Base-by-base conservation (phyloP, 2,113 vertebrate species). In the Sylvicapra grimmia region DNA sequence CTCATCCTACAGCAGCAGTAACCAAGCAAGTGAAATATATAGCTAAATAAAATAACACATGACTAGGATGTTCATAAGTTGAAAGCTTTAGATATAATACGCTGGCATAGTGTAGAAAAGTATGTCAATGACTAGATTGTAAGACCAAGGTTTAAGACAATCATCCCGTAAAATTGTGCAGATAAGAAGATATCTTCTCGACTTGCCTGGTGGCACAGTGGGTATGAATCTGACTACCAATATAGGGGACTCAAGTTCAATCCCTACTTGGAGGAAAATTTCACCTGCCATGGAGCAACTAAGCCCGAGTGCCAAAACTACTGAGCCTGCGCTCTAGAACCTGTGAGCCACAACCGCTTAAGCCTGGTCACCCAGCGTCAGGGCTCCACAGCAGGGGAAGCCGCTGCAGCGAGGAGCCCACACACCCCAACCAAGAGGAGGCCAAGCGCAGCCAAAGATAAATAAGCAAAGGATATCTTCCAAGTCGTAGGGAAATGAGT, bases 331-430 rank as follows among this genome's bases (percentile, higher is more conserved):
- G 2, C 9, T 21, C 65, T 23, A 36, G 65, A 72, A 11, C 18
- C n/a, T 36, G 9, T 5, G 8, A 72, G n/a, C 9, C 65, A 72
- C 9, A 36, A 5, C n/a, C 33, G 0, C 0, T 68, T 19, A n/a
- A 36, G 16, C 16, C 65, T 19, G 23, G 16, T n/a, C 16, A 68
- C 65, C 65, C 2, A 2, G 33, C 9, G 65, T 19, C 3, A n/a
- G 4, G 2, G 8, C 33, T n/a, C 65, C 8, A 21, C 18, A 33
- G 4, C 8, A 36, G 9, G 8, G 36, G 18, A 36, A 68, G 18
- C n/a, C 65, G 18, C 33, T 21, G 9, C 18, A 21, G 19, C 2
- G n/a, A 36, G 8, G 3, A 11, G 65, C n/a, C 19, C 65, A 72
- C 65, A 72, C n/a, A 72, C n/a, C n/a, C 65, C n/a, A 72, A 11